Evolutionary conservation across 2,113 vertebrate species (phyloP).

Genomic region (Myodes glareolus): DNA sequence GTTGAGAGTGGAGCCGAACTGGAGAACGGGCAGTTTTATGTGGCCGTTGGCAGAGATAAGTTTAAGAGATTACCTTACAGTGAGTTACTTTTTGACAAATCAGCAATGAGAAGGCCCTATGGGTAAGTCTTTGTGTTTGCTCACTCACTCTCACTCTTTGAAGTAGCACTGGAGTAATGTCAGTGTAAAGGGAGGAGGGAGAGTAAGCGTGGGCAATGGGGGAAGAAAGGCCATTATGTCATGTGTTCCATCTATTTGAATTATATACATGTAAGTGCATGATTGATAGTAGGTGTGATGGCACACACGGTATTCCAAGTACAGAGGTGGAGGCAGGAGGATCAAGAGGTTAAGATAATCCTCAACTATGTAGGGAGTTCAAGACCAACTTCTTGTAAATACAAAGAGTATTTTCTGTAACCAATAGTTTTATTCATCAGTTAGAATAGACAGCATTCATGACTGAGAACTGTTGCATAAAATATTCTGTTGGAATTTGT

Average conservation of each 20-base stretch:
- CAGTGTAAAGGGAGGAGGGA: background rate
- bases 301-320: background rate
- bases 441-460: background rate
- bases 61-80: slow-evolving; percentile 95
- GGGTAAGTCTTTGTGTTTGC: slow-evolving; percentile 86
- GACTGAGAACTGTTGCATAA: background rate
- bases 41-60: slow-evolving; percentile 96
- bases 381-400: background rate
- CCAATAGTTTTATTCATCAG: background rate
- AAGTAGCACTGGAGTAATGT: background rate
- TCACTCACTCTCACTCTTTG: background rate
- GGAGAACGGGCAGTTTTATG: slow-evolving; percentile 95
- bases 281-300: background rate
- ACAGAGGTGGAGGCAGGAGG: background rate
- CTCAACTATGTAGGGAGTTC: background rate
- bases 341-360: too few relatives aligned
- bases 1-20: slow-evolving; percentile 91
- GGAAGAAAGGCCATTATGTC: background rate
- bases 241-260: background rate
- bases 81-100: slow-evolving; percentile 92
- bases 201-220: too few relatives aligned
- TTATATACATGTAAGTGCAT: background rate
- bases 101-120: slow-evolving; percentile 86
- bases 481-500: background rate
- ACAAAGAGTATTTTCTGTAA: background rate